phyloP scores from a whole-genome alignment of 2,113 vertebrate genomes.

The Motacilla tschutschensis region DNA sequence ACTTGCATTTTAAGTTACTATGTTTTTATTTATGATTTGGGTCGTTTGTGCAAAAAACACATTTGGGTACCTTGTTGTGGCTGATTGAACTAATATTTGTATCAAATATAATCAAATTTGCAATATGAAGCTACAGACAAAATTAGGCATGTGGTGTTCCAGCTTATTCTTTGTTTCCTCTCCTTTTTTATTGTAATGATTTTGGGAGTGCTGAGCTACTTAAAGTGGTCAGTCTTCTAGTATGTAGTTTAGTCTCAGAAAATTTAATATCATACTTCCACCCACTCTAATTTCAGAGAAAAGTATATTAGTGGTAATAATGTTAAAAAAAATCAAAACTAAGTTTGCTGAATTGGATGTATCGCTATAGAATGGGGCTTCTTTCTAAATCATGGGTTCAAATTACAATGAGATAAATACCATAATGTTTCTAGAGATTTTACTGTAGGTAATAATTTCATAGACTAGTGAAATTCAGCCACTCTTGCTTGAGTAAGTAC shows the following conservation, averaged over 20 bases:
- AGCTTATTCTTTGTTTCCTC: background rate
- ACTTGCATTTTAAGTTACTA: background rate
- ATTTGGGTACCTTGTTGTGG: background rate
- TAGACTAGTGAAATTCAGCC: background rate
- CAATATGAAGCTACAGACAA: background rate
- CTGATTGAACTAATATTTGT: background rate
- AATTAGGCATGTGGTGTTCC: background rate
- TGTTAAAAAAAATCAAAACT: background rate
- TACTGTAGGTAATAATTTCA: background rate
- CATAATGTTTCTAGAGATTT: background rate
- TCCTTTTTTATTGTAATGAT: background rate
- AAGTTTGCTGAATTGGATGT: background rate
- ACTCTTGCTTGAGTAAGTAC: background rate
- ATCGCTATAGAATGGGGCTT: background rate
- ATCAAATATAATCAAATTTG: background rate
- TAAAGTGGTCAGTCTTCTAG: background rate
- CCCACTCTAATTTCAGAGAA: background rate
- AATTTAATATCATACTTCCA: background rate
- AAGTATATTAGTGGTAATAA: background rate
- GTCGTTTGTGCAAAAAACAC: background rate
- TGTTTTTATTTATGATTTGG: background rate
- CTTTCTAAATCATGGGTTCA: background rate
- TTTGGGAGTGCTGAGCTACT: conserved; percentile 2
- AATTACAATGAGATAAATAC: conserved; percentile 38
- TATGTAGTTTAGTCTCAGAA: background rate